phyloP scores from a whole-genome alignment of 2,888 invertebrate species.

The Amiota mariae region DNA sequence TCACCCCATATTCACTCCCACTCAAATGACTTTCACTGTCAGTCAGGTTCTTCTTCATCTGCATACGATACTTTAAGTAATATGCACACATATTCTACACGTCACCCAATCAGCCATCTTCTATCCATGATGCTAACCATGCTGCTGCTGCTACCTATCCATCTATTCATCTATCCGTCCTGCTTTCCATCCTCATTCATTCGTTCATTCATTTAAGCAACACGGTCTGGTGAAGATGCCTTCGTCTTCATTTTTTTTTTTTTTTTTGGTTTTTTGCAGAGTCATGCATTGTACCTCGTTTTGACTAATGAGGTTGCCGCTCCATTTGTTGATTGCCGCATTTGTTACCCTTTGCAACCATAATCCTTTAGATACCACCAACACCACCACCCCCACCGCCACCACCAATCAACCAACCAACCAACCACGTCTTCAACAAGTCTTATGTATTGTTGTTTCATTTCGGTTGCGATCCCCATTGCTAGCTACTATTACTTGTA shows the following conservation, averaged over 20 bases:
- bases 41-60: not conserved
- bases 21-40: not conserved
- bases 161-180: not conserved
- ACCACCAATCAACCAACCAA: conserved; percentile 12
- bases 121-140: not conserved
- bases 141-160: not conserved
- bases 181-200: not conserved
- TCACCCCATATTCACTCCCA: not conserved
- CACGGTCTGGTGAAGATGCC: not conserved
- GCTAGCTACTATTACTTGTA: too few relatives aligned
- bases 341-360: conserved; percentile 41
- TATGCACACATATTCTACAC: conserved; percentile 52
- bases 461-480: not conserved
- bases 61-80: conserved; percentile 16
- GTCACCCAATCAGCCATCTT: conserved; percentile 31
- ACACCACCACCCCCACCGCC: conserved; percentile 12
- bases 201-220: not conserved
- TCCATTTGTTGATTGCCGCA: conserved; percentile 58
- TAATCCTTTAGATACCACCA: not conserved
- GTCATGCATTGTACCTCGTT: conserved; percentile 42
- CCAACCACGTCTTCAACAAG: conserved; percentile 2
- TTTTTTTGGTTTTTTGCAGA: conserved; percentile 33
- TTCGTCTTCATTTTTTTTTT: conserved; percentile 14
- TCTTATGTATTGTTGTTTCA: not conserved
- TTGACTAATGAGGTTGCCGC: conserved; percentile 58